Evolutionary conservation across 2,113 vertebrate genomes (phyloP).

Genomic region (Paratilapia polleni): DNA sequence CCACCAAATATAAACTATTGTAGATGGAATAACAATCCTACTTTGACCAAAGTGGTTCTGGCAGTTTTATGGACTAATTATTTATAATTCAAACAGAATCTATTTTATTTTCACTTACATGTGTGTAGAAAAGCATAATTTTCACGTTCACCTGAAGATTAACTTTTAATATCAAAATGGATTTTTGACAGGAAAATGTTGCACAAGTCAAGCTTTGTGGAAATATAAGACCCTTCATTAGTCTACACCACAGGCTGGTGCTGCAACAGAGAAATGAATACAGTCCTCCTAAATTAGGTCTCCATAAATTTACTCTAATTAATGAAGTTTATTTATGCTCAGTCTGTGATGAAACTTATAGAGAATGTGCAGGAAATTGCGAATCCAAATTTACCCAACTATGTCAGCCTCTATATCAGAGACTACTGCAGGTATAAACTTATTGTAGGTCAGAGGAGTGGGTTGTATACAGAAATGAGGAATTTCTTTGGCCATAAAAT

Average conservation of each 20-base stretch:
- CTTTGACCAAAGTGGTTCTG: background rate
- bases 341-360: background rate
- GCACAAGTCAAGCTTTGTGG: background rate
- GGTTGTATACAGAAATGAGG: conserved; percentile 28
- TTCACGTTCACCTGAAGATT: background rate
- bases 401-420: background rate
- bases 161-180: conserved; percentile 21
- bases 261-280: background rate
- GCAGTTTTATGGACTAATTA: background rate
- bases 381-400: background rate
- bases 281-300: background rate
- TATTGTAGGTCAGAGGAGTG: conserved; percentile 11
- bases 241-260: background rate
- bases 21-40: background rate
- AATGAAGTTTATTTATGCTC: background rate
- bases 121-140: background rate
- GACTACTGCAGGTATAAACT: background rate
- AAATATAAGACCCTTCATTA: background rate
- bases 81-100: background rate
- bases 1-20: background rate
- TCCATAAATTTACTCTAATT: background rate
- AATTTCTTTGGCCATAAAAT: conserved; percentile 40
- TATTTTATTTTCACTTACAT: background rate
- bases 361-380: background rate
- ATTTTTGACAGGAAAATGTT: background rate